These are phyloP conservation scores for Metellina segmentata DNA, from an alignment of 2,888 invertebrate genomes.

Conservation along the genomic window DNA sequence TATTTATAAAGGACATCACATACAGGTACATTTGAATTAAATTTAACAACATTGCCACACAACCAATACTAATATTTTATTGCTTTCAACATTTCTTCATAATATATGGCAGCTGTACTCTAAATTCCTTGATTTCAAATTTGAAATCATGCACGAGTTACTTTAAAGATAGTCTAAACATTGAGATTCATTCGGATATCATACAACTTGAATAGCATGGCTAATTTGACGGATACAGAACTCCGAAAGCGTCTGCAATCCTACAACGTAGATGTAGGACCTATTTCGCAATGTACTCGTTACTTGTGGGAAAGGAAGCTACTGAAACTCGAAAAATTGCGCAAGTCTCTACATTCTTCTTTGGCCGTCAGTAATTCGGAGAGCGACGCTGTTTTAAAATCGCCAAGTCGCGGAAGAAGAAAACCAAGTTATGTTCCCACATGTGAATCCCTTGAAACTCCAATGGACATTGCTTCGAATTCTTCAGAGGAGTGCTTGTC, in stretches of 20 bases:
- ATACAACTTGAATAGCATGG: not conserved
- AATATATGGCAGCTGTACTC: too few species aligned
- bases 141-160: too few species aligned
- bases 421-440: not conserved
- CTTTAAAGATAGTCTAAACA: too few species aligned
- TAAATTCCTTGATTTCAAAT: too few species aligned
- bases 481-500: not conserved
- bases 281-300: not conserved
- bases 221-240: slow-evolving; percentile 1
- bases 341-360: too few species aligned
- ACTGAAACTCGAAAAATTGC: not conserved
- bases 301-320: slow-evolving; percentile 1
- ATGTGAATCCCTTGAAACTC: not conserved
- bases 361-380: not conserved
- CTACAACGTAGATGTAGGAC: slow-evolving; percentile 10
- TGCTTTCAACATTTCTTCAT: too few species aligned
- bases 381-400: not conserved
- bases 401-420: not conserved
- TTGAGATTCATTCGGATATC: not conserved
- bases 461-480: not conserved
- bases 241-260: not conserved
- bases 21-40: too few species aligned
- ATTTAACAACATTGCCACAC: too few species aligned
- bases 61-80: too few species aligned
- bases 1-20: too few species aligned